These are phyloP conservation scores for Sebastes itinus DNA, from an alignment of 2,797 vertebrate genomes.

Conservation along the genomic window DNA sequence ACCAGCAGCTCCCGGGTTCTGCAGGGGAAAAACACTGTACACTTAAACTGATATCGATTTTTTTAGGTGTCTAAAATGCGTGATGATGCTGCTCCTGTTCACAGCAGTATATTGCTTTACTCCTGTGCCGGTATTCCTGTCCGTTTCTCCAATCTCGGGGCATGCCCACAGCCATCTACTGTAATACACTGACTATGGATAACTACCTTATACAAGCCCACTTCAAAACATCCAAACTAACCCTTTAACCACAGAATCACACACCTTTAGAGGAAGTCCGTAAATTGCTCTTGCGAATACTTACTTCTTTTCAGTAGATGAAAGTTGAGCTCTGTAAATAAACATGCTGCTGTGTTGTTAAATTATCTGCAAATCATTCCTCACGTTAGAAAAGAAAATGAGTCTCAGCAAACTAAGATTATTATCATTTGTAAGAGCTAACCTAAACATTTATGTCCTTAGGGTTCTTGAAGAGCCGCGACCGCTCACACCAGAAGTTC, in stretches of 20 bases:
- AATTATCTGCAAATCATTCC: background rate
- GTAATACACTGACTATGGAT: background rate
- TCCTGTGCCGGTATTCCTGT: no score
- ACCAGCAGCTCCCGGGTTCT: no score
- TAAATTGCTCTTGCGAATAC: background rate
- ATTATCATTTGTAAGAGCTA: background rate
- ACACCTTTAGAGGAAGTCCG: background rate
- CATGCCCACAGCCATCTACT: no score
- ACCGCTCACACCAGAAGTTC: slow-evolving; percentile 98
- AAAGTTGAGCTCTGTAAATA: background rate
- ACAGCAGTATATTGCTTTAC: no score
- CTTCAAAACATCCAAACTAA: no score
- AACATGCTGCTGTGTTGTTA: background rate
- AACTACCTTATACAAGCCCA: background rate
- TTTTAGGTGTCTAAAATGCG: no score
- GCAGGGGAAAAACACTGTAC: no score
- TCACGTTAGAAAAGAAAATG: background rate
- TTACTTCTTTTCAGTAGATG: background rate
- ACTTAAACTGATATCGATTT: no score
- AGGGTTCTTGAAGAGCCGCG: slow-evolving; percentile 97
- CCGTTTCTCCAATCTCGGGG: no score
- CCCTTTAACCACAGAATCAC: background rate
- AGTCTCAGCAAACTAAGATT: background rate
- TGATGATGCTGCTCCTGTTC: no score
- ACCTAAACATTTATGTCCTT: slow-evolving; percentile 14